phyloP scores from a whole-genome alignment of 1,140 invertebrate genomes.

The Leptinotarsa undecemlineata region DNA sequence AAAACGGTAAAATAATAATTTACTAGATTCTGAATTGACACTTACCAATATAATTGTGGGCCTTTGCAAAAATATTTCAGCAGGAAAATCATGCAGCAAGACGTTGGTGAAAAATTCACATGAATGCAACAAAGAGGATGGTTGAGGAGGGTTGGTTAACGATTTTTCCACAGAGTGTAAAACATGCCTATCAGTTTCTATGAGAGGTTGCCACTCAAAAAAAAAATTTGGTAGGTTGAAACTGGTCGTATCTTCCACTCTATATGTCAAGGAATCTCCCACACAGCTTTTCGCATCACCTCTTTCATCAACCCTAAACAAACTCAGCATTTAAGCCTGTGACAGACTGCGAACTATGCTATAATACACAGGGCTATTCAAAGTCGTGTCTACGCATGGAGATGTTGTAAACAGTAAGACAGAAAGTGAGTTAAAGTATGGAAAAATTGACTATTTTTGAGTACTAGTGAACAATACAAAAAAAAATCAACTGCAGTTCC shows the following conservation, averaged over 20 bases:
- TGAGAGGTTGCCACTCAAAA: slow-evolving; percentile 49
- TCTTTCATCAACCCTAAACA: not conserved
- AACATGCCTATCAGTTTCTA: slow-evolving; percentile 50
- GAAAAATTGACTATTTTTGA: no score
- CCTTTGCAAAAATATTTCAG: slow-evolving; percentile 71
- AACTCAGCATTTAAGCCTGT: not conserved
- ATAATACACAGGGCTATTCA: no score
- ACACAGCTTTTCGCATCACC: not conserved
- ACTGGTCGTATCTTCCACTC: slow-evolving; percentile 21
- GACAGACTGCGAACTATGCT: not conserved
- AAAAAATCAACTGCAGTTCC: no score
- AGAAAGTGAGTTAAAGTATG: no score
- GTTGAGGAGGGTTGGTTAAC: slow-evolving; percentile 43
- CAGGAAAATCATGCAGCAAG: slow-evolving; percentile 69
- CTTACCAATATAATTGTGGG: slow-evolving; percentile 64
- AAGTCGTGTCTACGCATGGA: no score
- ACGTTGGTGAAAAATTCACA: slow-evolving; percentile 70
- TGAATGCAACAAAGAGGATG: slow-evolving; percentile 45
- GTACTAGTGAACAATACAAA: no score
- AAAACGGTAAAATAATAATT: no score
- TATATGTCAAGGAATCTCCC: slow-evolving; percentile 21
- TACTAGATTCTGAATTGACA: not conserved
- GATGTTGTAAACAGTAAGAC: no score
- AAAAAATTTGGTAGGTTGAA: slow-evolving; percentile 25
- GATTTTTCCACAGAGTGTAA: slow-evolving; percentile 51